Conservation (phyloP, 2,797 vertebrate species). For the Gouania willdenowi region DNA sequence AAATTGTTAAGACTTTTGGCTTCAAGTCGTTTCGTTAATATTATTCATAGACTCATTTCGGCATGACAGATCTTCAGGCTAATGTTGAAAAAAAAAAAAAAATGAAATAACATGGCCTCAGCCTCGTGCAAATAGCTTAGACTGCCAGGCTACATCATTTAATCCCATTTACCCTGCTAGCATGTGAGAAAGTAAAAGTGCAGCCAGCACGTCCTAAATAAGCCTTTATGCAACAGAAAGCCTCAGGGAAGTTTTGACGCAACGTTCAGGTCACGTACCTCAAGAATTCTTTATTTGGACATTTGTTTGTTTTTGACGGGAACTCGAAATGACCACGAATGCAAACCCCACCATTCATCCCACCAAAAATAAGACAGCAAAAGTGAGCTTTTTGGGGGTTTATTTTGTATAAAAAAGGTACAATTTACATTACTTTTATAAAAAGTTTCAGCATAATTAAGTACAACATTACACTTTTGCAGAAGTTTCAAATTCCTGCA, state of each 20-base stretch:
- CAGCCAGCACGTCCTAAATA: constrained; percentile 28
- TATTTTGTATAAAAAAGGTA: constrained; percentile 98
- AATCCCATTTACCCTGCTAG: constrained; percentile 50
- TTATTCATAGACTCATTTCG: too few species aligned
- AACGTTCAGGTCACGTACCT: constrained; percentile 14
- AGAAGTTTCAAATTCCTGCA: constrained; percentile 90
- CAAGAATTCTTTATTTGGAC: constrained; percentile 26
- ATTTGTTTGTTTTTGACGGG: constrained; percentile 18
- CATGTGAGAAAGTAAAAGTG: constrained; percentile 51
- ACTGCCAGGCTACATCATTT: constrained; percentile 33
- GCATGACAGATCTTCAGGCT: too few species aligned
- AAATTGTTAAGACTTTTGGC: too few species aligned
- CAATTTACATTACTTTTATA: constrained; percentile 99
- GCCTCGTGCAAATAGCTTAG: constrained; percentile 9
- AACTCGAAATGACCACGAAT: background rate
- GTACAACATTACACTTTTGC: constrained; percentile 97
- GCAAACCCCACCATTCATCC: background rate
- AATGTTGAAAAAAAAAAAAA: too few species aligned
- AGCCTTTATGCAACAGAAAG: constrained; percentile 8
- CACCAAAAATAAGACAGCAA: constrained; percentile 70
- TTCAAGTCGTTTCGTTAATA: too few species aligned
- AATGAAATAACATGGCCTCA: background rate
- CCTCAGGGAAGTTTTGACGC: constrained; percentile 12
- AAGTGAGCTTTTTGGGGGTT: constrained; percentile 94
- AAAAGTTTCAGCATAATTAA: constrained; percentile 99